A percentile compares a stretch with the other conserved stretches of the same genome.
Conservation (phyloP, 2,113 vertebrate genomes). For the Pangasianodon hypophthalmus region DNA sequence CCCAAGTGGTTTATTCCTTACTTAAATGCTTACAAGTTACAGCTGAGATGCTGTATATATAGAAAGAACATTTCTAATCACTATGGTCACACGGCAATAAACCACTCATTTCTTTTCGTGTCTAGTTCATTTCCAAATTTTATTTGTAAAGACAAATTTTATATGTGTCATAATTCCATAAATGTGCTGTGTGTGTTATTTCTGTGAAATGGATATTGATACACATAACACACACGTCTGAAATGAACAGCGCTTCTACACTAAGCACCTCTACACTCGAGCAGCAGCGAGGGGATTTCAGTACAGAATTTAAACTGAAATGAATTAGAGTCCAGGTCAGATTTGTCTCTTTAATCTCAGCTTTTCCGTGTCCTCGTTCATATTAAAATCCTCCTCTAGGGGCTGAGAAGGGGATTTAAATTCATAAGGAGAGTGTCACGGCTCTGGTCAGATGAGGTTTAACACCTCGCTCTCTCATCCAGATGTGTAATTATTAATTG, state of each 20-base stretch:
- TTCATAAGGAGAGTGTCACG: slow-evolving; percentile 44
- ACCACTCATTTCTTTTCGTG: neutral
- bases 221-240: neutral
- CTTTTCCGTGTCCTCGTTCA: slow-evolving; percentile 47
- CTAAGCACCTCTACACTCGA: neutral
- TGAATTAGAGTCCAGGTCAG: slow-evolving; percentile 40
- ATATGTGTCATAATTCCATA: neutral
- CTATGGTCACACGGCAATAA: too few species aligned
- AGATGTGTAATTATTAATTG: slow-evolving; percentile 53
- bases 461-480: slow-evolving; percentile 36
- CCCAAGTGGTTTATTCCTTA: too few species aligned
- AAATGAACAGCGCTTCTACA: neutral
- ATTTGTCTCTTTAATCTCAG: slow-evolving; percentile 56
- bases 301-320: slow-evolving; percentile 33
- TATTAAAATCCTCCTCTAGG: slow-evolving; percentile 51
- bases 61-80: neutral
- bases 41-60: neutral
- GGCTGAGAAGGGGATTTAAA: slow-evolving; percentile 43
- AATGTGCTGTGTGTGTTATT: neutral
- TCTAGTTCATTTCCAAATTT: neutral
- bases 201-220: neutral
- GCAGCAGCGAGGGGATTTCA: neutral
- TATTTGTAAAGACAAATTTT: neutral
- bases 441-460: slow-evolving; percentile 26
- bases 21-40: neutral